phyloP scores from a whole-genome alignment of 2,113 vertebrate genomes.

The Rhinopithecus roxellana region DNA sequence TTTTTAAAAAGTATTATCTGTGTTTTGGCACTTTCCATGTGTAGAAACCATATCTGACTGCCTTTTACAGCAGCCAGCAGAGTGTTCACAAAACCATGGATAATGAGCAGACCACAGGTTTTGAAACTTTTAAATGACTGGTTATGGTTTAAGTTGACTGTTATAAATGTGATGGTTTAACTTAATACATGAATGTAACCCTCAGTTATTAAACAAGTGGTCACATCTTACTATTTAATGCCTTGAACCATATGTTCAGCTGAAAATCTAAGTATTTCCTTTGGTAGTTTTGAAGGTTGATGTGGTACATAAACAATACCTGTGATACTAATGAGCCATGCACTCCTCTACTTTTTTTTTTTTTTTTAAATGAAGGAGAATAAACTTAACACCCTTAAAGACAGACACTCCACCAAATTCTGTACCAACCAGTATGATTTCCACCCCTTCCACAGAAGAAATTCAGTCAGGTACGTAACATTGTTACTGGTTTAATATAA shows the following conservation, averaged over 20 bases:
- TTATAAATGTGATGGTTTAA: neutral
- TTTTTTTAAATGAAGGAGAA: slow-evolving; percentile 86
- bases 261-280: neutral
- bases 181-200: neutral
- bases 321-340: neutral
- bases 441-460: slow-evolving; percentile 82
- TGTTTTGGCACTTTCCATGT: neutral
- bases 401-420: slow-evolving; percentile 67
- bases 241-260: fast-evolving
- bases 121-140: neutral
- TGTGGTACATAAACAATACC: neutral
- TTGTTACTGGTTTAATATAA: neutral
- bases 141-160: neutral
- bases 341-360: neutral
- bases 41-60: neutral
- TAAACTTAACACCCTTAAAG: slow-evolving; percentile 89
- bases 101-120: neutral
- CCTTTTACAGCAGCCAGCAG: neutral
- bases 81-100: no score
- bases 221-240: no score
- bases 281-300: neutral
- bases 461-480: slow-evolving; percentile 86
- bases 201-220: neutral
- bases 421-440: slow-evolving; percentile 34
- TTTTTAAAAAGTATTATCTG: neutral